These are phyloP conservation scores for Paramisgurnus dabryanus DNA, from an alignment of 2,113 vertebrate species.

Conservation along the genomic window DNA sequence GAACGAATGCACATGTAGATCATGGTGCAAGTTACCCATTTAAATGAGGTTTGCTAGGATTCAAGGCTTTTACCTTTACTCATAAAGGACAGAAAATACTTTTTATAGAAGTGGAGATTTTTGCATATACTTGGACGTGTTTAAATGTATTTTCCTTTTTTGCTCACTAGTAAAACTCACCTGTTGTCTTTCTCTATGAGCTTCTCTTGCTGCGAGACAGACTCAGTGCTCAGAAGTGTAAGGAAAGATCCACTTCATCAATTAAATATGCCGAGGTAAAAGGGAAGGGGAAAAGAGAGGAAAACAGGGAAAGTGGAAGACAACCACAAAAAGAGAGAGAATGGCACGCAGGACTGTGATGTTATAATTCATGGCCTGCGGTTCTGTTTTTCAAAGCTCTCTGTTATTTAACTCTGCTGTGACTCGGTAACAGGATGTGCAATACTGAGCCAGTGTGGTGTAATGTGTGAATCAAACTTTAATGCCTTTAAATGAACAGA, in stretches of 20 bases:
- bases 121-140: neutral
- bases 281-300: neutral
- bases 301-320: neutral
- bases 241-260: conserved; percentile 39
- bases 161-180: neutral
- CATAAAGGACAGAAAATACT: no score
- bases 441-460: conserved; percentile 63
- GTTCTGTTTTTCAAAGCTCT: conserved; percentile 51
- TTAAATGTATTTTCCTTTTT: neutral
- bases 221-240: conserved; percentile 27
- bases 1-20: no score
- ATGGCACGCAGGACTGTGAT: neutral
- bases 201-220: neutral
- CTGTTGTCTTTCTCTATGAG: neutral
- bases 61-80: no score
- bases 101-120: no score
- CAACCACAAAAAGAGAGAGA: neutral
- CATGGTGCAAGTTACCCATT: no score
- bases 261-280: conserved; percentile 32
- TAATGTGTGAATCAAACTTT: conserved; percentile 33
- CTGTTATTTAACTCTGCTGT: conserved; percentile 52
- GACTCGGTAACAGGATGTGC: conserved; percentile 12
- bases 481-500: neutral
- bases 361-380: conserved; percentile 53
- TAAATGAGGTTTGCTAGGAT: no score